A percentile compares a stretch with the other conserved stretches of the same genome.
These are phyloP conservation scores for Mus spretus DNA, from an alignment of 2,797 vertebrate genomes.

Conservation along the genomic window DNA sequence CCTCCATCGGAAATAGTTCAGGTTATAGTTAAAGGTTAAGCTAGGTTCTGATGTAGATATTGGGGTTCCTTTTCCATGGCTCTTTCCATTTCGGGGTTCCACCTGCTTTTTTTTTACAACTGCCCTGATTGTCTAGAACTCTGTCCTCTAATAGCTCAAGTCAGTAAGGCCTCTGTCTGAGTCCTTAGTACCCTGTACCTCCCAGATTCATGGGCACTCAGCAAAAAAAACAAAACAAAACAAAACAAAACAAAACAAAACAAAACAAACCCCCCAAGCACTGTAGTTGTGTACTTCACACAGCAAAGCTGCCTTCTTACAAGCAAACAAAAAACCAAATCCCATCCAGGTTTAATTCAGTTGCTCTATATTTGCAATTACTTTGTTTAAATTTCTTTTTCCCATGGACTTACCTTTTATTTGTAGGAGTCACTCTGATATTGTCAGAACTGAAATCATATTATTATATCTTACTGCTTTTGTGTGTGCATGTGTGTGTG, in stretches of 20 bases:
- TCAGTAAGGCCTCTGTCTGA: not conserved
- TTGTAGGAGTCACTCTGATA: not conserved
- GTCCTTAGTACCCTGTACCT: not conserved
- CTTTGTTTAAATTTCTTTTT: conserved; percentile 10
- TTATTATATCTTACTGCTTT: conserved; percentile 37
- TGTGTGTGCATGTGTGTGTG: too few relatives aligned
- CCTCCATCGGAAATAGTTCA: not conserved
- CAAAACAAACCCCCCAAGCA: not conserved
- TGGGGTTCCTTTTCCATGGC: not conserved
- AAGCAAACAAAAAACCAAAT: not conserved
- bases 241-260: not conserved
- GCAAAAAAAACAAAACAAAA: not conserved
- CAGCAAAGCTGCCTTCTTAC: not conserved
- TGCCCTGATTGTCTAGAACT: not conserved
- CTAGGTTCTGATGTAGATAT: not conserved
- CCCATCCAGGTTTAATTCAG: not conserved
- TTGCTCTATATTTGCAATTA: conserved; percentile 30
- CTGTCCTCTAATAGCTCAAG: not conserved
- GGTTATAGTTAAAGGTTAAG: not conserved
- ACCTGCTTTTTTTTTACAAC: not conserved
- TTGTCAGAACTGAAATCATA: not conserved
- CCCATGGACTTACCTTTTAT: conserved; percentile 20
- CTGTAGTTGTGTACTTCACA: not conserved
- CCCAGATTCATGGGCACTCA: not conserved
- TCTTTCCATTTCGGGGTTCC: not conserved